These are phyloP conservation scores for Xerus inauris DNA, from an alignment of 2,113 vertebrate genomes.

Conservation along the genomic window DNA sequence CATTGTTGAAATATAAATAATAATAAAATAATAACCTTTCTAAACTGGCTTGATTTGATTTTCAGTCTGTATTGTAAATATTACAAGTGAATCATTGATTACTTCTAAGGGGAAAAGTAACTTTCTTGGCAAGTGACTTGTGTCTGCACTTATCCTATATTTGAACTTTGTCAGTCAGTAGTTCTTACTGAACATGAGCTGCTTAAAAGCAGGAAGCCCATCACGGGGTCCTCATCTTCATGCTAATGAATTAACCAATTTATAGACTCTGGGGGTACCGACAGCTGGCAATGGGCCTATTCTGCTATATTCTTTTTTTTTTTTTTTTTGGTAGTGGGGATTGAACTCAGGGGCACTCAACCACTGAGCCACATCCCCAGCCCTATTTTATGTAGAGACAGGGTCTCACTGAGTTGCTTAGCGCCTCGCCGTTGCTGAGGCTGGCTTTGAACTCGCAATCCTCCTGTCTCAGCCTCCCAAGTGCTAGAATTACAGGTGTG, in stretches of 20 bases:
- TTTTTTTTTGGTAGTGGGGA: no score
- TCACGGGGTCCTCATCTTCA: not conserved
- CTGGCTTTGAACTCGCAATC: no score
- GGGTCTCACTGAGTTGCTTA: no score
- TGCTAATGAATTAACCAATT: not conserved
- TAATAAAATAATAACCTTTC: not conserved
- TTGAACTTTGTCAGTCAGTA: not conserved
- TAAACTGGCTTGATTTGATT: not conserved
- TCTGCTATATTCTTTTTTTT: not conserved
- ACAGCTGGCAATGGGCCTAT: not conserved
- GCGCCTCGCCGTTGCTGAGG: no score
- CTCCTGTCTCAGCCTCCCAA: no score
- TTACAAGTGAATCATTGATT: not conserved
- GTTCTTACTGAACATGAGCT: not conserved
- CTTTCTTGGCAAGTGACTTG: not conserved
- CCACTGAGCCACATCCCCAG: no score
- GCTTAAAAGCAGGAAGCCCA: not conserved
- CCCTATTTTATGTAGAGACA: no score
- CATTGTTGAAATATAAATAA: not conserved
- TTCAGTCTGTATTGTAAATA: slow-evolving; percentile 26
- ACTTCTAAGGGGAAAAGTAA: not conserved
- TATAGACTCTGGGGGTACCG: not conserved
- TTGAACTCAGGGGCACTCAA: no score
- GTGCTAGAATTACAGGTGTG: no score
- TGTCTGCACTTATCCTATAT: not conserved